Conservation (phyloP, 2,888 invertebrate species). For the Gari tellinella region DNA sequence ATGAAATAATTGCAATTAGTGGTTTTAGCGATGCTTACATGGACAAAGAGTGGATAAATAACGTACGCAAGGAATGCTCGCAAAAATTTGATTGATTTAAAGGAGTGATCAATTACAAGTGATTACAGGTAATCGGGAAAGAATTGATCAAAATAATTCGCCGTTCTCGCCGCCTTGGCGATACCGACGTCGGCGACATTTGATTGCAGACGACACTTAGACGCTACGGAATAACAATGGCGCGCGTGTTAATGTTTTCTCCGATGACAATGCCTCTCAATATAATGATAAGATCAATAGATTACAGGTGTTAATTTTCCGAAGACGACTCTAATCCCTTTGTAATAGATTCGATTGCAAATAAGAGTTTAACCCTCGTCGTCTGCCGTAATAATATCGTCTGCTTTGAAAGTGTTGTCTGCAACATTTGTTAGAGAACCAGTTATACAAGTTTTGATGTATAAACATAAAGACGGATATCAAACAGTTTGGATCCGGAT, state of each 20-base stretch:
- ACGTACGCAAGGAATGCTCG: constrained; percentile 13
- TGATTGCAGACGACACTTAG: constrained; percentile 44
- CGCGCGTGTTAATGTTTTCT: constrained; percentile 58
- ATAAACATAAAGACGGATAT: no score
- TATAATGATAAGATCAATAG: constrained; percentile 46
- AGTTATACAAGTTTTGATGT: no score
- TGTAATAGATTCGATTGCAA: constrained; percentile 2
- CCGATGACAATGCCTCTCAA: constrained; percentile 35
- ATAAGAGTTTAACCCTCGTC: no score
- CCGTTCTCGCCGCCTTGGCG: constrained; percentile 28
- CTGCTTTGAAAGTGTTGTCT: no score
- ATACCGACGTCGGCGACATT: not conserved
- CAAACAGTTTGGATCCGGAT: no score
- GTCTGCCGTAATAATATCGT: no score
- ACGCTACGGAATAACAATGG: constrained; percentile 43
- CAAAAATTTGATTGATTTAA: constrained; percentile 37
- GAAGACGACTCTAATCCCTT: constrained; percentile 40
- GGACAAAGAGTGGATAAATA: not conserved
- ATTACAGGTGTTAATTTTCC: constrained; percentile 55
- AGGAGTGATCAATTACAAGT: constrained; percentile 49
- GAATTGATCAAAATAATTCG: constrained; percentile 34
- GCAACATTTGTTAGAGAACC: no score
- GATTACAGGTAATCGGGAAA: constrained; percentile 48
- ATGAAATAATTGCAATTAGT: constrained; percentile 10
- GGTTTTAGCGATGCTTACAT: not conserved